These are phyloP conservation scores for Drepana arcuata DNA, from an alignment of 1,140 invertebrate genomes.

Conservation along the genomic window DNA sequence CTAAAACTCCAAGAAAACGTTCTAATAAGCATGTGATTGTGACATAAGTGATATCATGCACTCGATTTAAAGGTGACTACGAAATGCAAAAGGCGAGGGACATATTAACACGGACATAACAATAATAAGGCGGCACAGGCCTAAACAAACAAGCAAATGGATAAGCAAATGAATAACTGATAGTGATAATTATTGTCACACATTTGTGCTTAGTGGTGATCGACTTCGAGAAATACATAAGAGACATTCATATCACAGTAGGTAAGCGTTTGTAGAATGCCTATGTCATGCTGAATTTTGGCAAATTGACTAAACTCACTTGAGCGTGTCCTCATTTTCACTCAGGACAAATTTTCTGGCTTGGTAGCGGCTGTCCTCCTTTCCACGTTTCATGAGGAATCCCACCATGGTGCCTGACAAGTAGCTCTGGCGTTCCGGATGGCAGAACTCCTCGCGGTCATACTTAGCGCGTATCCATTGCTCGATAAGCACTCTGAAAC, in stretches of 20 bases:
- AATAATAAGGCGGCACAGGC: too few species aligned
- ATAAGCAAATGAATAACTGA: too few species aligned
- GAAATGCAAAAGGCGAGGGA: too few species aligned
- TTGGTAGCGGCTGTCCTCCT: conserved; percentile 88
- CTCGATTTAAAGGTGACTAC: too few species aligned
- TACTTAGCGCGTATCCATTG: conserved; percentile 95
- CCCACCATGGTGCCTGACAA: conserved; percentile 86
- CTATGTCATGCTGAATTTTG: not conserved
- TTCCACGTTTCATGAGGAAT: conserved; percentile 90
- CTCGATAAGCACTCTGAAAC: conserved; percentile 86
- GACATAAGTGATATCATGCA: too few species aligned
- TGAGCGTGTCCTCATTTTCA: conserved; percentile 84
- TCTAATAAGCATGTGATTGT: too few species aligned
- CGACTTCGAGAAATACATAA: too few species aligned
- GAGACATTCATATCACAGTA: not conserved
- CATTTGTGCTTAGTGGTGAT: too few species aligned
- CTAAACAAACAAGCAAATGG: too few species aligned
- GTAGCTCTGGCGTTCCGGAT: conserved; percentile 83
- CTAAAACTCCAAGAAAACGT: too few species aligned
- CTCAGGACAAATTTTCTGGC: conserved; percentile 87
- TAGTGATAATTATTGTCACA: not conserved
- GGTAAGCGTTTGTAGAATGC: not conserved
- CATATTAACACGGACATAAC: too few species aligned
- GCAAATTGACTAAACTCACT: conserved; percentile 34
- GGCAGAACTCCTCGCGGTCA: conserved; percentile 88